Conservation (phyloP, 1,140 invertebrate species). For the Bicyclus anynana region DNA sequence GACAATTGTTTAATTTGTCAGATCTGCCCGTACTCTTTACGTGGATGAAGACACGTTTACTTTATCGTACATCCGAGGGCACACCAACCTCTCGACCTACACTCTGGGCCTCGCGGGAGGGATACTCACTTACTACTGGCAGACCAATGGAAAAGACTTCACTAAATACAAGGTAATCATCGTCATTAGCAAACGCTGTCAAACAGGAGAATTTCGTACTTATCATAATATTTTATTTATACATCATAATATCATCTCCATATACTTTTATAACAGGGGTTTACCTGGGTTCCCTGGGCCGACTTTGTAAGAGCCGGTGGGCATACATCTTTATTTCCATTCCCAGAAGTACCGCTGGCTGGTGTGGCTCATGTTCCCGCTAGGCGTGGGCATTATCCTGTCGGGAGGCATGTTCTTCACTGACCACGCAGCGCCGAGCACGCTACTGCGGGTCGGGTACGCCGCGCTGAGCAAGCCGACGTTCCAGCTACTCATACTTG, state of each 20-base stretch:
- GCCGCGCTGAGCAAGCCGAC: slow-evolving; percentile 50
- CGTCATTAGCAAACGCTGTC: no score
- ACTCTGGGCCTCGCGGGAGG: slow-evolving; percentile 57
- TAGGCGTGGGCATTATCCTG: slow-evolving; percentile 45
- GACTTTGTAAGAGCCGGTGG: no score
- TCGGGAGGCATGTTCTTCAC: slow-evolving; percentile 51
- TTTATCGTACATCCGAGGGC: slow-evolving; percentile 50
- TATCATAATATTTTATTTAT: no score
- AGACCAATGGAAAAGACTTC: slow-evolving; percentile 47
- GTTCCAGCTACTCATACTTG: slow-evolving; percentile 43
- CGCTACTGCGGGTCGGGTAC: slow-evolving; percentile 36
- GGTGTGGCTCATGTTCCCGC: slow-evolving; percentile 45
- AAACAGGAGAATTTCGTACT: no score
- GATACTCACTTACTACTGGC: slow-evolving; percentile 54
- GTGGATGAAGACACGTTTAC: slow-evolving; percentile 47
- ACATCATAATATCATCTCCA: no score
- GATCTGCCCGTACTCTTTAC: slow-evolving; percentile 51
- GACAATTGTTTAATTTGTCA: slow-evolving; percentile 33
- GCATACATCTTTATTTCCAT: not conserved
- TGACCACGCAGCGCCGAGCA: slow-evolving; percentile 26
- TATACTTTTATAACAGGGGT: no score
- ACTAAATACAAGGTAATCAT: slow-evolving; percentile 53
- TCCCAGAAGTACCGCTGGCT: slow-evolving; percentile 52
- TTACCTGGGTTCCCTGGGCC: no score
- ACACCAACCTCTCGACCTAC: slow-evolving; percentile 61